Percentiles rank a stretch among this genome's conserved stretches.
phyloP scores from a whole-genome alignment of 2,797 vertebrate species.

The Alfaro cultratus region DNA sequence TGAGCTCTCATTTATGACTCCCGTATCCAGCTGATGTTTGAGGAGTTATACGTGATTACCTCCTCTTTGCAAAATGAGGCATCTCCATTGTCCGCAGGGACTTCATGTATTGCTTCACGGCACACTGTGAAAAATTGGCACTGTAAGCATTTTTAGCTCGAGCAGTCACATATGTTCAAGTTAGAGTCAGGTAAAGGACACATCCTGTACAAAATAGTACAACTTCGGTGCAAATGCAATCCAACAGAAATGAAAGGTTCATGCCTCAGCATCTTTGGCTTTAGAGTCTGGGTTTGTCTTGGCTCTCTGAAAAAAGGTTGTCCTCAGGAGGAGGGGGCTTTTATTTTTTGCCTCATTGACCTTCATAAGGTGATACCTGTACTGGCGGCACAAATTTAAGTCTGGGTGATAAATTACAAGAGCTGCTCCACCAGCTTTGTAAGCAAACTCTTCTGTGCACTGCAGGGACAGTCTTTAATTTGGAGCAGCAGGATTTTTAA shows the following conservation, averaged over 20 bases:
- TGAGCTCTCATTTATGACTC: constrained; percentile 59
- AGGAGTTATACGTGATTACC: constrained; percentile 65
- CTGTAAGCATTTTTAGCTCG: constrained; percentile 33
- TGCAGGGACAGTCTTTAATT: constrained; percentile 54
- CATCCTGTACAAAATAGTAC: constrained; percentile 36
- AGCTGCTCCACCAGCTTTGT: constrained; percentile 46
- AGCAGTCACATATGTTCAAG: constrained; percentile 49
- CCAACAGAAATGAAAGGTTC: constrained; percentile 49
- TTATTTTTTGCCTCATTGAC: constrained; percentile 62
- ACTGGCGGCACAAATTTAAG: constrained; percentile 54
- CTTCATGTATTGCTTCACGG: constrained; percentile 52
- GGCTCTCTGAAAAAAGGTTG: constrained; percentile 30
- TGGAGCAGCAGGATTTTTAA: constrained; percentile 41
- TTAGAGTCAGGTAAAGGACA: constrained; percentile 59
- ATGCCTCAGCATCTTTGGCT: constrained; percentile 31
- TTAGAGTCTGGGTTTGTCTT: constrained; percentile 55
- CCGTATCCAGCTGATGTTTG: constrained; percentile 60
- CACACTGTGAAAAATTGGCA: constrained; percentile 37
- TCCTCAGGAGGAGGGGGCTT: constrained; percentile 41
- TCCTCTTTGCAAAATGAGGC: constrained; percentile 57
- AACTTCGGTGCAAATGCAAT: constrained; percentile 43
- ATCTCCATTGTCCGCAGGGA: constrained; percentile 46
- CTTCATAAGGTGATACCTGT: constrained; percentile 60
- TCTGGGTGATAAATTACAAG: constrained; percentile 72
- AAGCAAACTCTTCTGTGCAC: constrained; percentile 60